Conservation (phyloP, 92 coral and sea anemone species). For the Epizoanthus rinbou region DNA sequence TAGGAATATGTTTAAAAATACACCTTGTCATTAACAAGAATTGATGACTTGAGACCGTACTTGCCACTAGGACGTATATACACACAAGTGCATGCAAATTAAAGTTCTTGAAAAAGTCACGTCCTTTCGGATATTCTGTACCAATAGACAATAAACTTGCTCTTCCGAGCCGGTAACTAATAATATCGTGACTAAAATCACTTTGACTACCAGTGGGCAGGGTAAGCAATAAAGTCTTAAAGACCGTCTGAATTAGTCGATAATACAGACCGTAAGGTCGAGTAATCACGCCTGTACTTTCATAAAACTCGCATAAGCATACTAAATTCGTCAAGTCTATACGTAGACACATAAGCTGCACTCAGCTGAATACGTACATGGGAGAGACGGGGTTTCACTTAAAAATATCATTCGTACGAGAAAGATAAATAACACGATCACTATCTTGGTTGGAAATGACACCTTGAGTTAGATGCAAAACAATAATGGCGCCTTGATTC, state of each 20-base stretch:
- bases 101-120: slow-evolving; percentile 26
- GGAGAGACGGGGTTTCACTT: neutral
- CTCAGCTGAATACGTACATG: neutral
- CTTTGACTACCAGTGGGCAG: neutral
- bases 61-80: neutral
- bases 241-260: slow-evolving; percentile 7
- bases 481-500: slow-evolving; percentile 30
- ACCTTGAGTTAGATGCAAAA: slow-evolving; percentile 20
- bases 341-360: too few species aligned
- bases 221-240: too few species aligned
- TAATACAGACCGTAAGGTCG: neutral
- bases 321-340: too few species aligned
- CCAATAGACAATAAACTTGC: slow-evolving; percentile 7
- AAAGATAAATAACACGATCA: slow-evolving; percentile 12
- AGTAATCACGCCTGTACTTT: slow-evolving; percentile 5
- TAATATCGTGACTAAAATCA: slow-evolving; percentile 35
- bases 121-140: slow-evolving; percentile 15
- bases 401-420: neutral
- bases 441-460: slow-evolving; percentile 22
- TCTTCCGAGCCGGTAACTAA: slow-evolving; percentile 6
- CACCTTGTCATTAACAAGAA: slow-evolving; percentile 1
- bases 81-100: slow-evolving; percentile 7
- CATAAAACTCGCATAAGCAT: neutral
- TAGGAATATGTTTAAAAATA: neutral
- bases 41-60: neutral